These are phyloP conservation scores for Epinephelus lanceolatus DNA, from an alignment of 2,113 vertebrate species.

Conservation along the genomic window DNA sequence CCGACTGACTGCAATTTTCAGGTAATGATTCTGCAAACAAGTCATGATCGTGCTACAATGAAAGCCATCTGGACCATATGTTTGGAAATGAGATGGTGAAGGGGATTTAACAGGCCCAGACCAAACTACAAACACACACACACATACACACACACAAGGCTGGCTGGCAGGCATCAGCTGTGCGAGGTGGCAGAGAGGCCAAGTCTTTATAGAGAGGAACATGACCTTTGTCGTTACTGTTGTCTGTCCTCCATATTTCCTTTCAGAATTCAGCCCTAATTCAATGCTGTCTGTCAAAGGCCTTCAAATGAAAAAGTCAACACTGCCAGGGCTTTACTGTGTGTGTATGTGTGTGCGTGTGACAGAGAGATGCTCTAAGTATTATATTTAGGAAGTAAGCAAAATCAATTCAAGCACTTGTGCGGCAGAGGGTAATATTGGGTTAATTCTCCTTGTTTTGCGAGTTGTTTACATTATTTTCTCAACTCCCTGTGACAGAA, in stretches of 20 bases:
- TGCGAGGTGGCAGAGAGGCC: conserved; percentile 15
- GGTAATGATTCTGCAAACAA: conserved; percentile 61
- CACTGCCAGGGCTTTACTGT: background rate
- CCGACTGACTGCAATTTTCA: conserved; percentile 21
- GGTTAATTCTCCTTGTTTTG: background rate
- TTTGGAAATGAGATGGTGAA: conserved; percentile 46
- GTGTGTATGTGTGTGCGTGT: background rate
- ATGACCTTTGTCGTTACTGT: conserved; percentile 49
- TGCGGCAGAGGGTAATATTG: background rate
- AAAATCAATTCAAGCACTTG: background rate
- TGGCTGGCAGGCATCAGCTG: conserved; percentile 62
- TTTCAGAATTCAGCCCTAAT: conserved; percentile 47
- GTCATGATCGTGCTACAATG: conserved; percentile 51
- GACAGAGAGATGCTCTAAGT: background rate
- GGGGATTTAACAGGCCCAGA: conserved; percentile 32
- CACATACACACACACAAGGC: conserved; percentile 11
- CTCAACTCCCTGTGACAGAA: background rate
- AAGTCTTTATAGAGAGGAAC: conserved; percentile 48
- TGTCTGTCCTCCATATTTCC: conserved; percentile 42
- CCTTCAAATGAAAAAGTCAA: conserved; percentile 38
- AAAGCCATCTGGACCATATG: conserved; percentile 67
- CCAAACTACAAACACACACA: conserved; percentile 22
- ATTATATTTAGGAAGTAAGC: background rate
- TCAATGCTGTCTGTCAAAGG: conserved; percentile 35
- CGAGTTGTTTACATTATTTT: background rate